A percentile compares a stretch with the other conserved stretches of the same genome.
These are phyloP conservation scores for Karalla daura DNA, from an alignment of 2,797 vertebrate genomes.

Conservation along the genomic window DNA sequence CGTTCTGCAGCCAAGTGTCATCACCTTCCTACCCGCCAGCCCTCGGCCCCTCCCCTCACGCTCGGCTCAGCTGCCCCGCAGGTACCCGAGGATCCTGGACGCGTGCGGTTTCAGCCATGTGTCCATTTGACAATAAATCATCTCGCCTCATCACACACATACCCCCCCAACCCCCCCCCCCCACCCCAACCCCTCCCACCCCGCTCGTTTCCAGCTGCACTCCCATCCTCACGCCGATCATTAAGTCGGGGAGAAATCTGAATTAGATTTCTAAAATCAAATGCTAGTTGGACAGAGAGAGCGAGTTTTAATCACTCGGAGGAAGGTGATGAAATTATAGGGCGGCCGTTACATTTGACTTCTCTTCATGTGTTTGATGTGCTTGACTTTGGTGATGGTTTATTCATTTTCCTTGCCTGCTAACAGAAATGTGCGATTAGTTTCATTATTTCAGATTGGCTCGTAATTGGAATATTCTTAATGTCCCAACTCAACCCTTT, in stretches of 20 bases:
- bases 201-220: constrained; percentile 30
- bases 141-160: constrained; percentile 23
- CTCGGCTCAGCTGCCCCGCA: constrained; percentile 49
- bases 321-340: constrained; percentile 47
- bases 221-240: constrained; percentile 22
- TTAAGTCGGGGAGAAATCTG: constrained; percentile 26
- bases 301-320: constrained; percentile 27
- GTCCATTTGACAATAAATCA: constrained; percentile 60
- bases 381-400: constrained; percentile 20
- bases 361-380: constrained; percentile 26
- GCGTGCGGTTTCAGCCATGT: constrained; percentile 66
- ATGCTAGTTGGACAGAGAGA: constrained; percentile 15
- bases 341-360: constrained; percentile 13
- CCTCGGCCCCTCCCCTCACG: constrained; percentile 27
- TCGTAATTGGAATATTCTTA: constrained; percentile 12
- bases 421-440: constrained; percentile 14
- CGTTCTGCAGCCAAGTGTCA: constrained; percentile 72
- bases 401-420: constrained; percentile 23
- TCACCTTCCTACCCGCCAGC: constrained; percentile 58
- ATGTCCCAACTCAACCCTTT: no score
- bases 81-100: constrained; percentile 53
- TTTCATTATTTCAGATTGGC: constrained; percentile 20
- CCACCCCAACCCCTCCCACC: no score
- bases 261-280: constrained; percentile 24
- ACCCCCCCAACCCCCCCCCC: no score